A percentile compares a stretch with the other conserved stretches of the same genome.
Conservation (phyloP, 2,797 vertebrate species). For the Poeciliopsis turneri region DNA sequence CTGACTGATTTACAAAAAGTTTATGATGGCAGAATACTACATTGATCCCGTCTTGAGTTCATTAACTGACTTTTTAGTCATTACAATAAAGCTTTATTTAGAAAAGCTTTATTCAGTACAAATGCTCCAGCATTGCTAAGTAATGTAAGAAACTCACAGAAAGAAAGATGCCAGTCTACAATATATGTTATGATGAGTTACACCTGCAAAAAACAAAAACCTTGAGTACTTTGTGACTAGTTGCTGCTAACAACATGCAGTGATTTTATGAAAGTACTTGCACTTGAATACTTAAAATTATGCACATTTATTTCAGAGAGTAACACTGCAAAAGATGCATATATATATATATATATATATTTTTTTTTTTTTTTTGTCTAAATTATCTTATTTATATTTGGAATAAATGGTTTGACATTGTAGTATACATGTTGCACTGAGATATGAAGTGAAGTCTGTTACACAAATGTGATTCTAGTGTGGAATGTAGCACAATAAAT, state of each 20-base stretch:
- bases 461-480: slow-evolving; percentile 37
- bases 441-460: slow-evolving; percentile 32
- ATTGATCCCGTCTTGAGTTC: slow-evolving; percentile 62
- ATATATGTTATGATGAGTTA: slow-evolving; percentile 10
- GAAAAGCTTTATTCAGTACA: slow-evolving; percentile 20
- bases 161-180: slow-evolving; percentile 19
- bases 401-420: slow-evolving; percentile 20
- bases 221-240: slow-evolving; percentile 79
- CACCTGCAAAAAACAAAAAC: slow-evolving; percentile 29
- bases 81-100: no score
- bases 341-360: not conserved
- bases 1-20: slow-evolving; percentile 21
- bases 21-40: slow-evolving; percentile 36
- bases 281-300: slow-evolving; percentile 39
- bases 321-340: slow-evolving; percentile 31
- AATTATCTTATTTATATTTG: slow-evolving; percentile 70
- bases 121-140: slow-evolving; percentile 27
- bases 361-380: slow-evolving; percentile 61
- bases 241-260: slow-evolving; percentile 60
- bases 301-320: slow-evolving; percentile 34
- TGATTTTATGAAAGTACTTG: slow-evolving; percentile 77
- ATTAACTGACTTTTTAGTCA: slow-evolving; percentile 36
- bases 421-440: slow-evolving; percentile 19
- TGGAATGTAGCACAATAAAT: slow-evolving; percentile 61
- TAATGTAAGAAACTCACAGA: slow-evolving; percentile 30